A percentile compares a stretch with the other conserved stretches of the same genome.
Evolutionary conservation across 1,140 invertebrate species (phyloP).

Genomic region (Charaxes varanes): DNA sequence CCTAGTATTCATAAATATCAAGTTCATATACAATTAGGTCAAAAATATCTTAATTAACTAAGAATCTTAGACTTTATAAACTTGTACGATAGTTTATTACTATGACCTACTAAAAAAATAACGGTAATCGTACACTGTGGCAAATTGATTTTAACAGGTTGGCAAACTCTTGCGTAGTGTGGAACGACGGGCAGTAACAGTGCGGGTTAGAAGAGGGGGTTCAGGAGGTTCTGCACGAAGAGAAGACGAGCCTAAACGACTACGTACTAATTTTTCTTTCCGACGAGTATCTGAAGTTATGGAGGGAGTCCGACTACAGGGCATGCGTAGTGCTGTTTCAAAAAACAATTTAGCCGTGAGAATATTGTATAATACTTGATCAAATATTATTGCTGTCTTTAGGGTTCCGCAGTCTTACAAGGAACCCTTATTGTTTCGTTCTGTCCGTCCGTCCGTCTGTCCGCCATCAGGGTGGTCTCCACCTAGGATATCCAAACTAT

Average conservation of each 20-base stretch:
- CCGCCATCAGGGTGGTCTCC: too few relatives aligned
- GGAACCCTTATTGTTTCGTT: too few relatives aligned
- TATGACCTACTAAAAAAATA: too few relatives aligned
- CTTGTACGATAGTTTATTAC: too few relatives aligned
- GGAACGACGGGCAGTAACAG: slow-evolving; percentile 56
- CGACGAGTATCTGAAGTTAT: slow-evolving; percentile 67
- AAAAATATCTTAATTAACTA: too few relatives aligned
- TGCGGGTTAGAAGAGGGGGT: slow-evolving; percentile 52
- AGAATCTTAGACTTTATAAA: too few relatives aligned
- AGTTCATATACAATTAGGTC: too few relatives aligned
- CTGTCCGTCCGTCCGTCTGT: too few relatives aligned
- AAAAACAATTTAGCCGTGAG: slow-evolving; percentile 48
- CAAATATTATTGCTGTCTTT: neutral
- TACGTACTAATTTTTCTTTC: slow-evolving; percentile 62
- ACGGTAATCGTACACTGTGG: too few relatives aligned
- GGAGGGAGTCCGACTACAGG: slow-evolving; percentile 64
- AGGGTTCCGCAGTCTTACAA: too few relatives aligned
- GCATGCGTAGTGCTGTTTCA: slow-evolving; percentile 48
- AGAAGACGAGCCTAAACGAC: slow-evolving; percentile 79
- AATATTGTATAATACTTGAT: neutral
- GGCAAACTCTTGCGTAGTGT: slow-evolving; percentile 55
- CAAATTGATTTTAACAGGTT: slow-evolving; percentile 43
- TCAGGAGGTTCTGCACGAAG: slow-evolving; percentile 27
- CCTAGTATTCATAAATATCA: too few relatives aligned
- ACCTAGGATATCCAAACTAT: too few relatives aligned